These are phyloP conservation scores for Lacerta agilis DNA, from an alignment of 2,797 vertebrate genomes.

Conservation along the genomic window DNA sequence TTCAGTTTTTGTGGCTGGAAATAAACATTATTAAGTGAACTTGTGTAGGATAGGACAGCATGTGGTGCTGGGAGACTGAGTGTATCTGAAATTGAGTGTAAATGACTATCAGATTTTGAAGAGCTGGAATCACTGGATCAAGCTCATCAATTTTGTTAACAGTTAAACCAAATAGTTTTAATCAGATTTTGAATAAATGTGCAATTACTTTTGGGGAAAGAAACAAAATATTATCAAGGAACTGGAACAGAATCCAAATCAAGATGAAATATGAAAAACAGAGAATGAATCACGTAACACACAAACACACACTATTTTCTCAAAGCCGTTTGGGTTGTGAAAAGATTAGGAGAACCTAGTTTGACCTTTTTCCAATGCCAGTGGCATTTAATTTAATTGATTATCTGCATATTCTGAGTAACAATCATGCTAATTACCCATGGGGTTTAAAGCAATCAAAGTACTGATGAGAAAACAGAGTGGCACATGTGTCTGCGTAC, in stretches of 20 bases:
- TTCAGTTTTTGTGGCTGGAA: too few relatives aligned
- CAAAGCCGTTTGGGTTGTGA: conserved; percentile 6
- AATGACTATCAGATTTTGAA: too few relatives aligned
- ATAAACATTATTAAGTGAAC: too few relatives aligned
- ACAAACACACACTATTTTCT: neutral
- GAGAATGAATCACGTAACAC: neutral
- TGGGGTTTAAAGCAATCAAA: conserved; percentile 27
- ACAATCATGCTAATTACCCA: conserved; percentile 53
- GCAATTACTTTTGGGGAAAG: too few relatives aligned
- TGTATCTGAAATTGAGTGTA: too few relatives aligned
- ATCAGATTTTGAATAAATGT: too few relatives aligned
- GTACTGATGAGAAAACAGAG: conserved; percentile 24
- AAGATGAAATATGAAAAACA: neutral
- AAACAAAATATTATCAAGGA: neutral
- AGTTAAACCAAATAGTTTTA: neutral
- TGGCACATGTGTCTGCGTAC: conserved; percentile 1
- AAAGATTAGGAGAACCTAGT: conserved; percentile 38
- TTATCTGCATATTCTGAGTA: conserved; percentile 47
- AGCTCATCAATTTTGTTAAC: too few relatives aligned
- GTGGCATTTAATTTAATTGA: conserved; percentile 58
- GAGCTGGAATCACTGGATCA: too few relatives aligned
- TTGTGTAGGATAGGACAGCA: too few relatives aligned
- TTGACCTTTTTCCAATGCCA: conserved; percentile 37
- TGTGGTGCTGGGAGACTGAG: too few relatives aligned
- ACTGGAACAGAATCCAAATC: neutral